Base-by-base conservation (phyloP, 2,113 vertebrate species). In the Sturnira hondurensis region DNA sequence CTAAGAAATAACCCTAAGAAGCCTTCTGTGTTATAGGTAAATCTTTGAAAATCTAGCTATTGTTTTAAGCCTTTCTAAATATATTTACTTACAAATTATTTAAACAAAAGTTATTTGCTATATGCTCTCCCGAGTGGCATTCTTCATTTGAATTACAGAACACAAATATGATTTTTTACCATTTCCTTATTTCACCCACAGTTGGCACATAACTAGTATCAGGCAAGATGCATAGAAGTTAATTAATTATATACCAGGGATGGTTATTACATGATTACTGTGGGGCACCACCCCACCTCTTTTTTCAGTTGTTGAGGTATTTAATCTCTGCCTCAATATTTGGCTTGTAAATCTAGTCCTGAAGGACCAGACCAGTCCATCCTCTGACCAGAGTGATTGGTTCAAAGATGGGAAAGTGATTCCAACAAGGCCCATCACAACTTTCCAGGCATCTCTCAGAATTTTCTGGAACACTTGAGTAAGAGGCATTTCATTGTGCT, bases 1-100 rank as follows among this genome's bases (percentile, higher is more conserved):
- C 9, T 20, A 77, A 63, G 16, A 90, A 94, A 94, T 26, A 76
- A 45, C 65, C 76, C 86, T 96, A 96, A 96, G 95, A 95, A 95
- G 38, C 45, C 38, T 68, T 88, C 71, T 95, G 65, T 83, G 93
- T 74, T 54, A 56, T 1, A 95, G 43, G 71, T 38, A 82, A 63
- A 36, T 86, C 58, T 95, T 73, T 81, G 16, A 88, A 76, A 93
- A 14, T 68, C 7, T 52, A 84, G 28, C 16, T 95, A 14, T 88
- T 78, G 2, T 74, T 95, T 94, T 28, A 92, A 81, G 63, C 10
- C 82, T 70, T 89, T 80, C 5, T 68, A 71, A 91, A 95, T 74
- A n/a, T 56, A 78, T 83, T 81, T 97, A n/a, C 7, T 96, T 94
- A 7, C 3, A 87, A 85, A 86, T 73, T 86, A 80, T 84, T 92